Evolutionary conservation across 2,888 invertebrate genomes (phyloP).

Genomic region (Tachina lurida): DNA sequence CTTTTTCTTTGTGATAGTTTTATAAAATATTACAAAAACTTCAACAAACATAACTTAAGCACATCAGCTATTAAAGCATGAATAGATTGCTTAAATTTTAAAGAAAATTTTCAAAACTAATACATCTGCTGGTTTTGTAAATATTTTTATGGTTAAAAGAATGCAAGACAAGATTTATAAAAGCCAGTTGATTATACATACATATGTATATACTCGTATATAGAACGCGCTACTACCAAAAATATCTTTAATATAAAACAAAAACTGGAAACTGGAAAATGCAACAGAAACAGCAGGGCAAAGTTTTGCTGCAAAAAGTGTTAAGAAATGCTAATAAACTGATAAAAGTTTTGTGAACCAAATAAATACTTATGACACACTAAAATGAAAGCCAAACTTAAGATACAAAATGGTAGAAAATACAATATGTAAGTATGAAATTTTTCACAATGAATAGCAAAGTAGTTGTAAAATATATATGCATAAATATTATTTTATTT

Average conservation of each 20-base stretch:
- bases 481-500: no score
- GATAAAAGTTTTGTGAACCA: conserved; percentile 64
- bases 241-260: conserved; percentile 18
- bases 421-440: conserved; percentile 47
- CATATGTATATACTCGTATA: no score
- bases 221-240: conserved; percentile 26
- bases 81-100: conserved; percentile 58
- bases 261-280: conserved; percentile 4
- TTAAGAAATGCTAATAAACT: conserved; percentile 67
- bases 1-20: no score
- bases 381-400: conserved; percentile 37
- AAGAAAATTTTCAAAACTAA: conserved; percentile 40
- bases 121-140: conserved; percentile 52
- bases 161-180: not conserved
- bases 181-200: not conserved
- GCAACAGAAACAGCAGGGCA: conserved; percentile 3
- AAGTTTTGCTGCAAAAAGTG: conserved; percentile 56
- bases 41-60: no score
- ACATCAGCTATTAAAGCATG: conserved; percentile 32
- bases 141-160: conserved; percentile 47
- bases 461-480: conserved; percentile 25
- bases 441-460: conserved; percentile 53
- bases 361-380: conserved; percentile 62
- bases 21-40: no score
- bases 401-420: conserved; percentile 22